These are phyloP conservation scores for Rhynchophorus ferrugineus DNA, from an alignment of 1,140 invertebrate genomes.

Conservation along the genomic window DNA sequence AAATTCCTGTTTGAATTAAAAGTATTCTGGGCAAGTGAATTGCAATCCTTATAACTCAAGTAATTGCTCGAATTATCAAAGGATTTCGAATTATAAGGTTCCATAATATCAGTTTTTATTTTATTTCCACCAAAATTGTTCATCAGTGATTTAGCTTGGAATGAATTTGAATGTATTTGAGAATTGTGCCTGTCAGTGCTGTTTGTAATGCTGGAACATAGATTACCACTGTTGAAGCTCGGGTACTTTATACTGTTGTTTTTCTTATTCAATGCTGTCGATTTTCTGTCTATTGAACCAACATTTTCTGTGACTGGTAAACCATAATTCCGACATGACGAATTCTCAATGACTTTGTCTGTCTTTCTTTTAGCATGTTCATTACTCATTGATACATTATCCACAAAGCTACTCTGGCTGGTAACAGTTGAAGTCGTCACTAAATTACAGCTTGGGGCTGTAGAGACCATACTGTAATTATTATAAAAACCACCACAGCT, in stretches of 20 bases:
- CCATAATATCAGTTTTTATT: too few relatives aligned
- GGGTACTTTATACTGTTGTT: too few relatives aligned
- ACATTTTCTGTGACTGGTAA: too few relatives aligned
- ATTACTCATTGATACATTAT: neutral
- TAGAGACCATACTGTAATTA: neutral
- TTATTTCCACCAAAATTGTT: neutral
- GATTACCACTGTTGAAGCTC: too few relatives aligned
- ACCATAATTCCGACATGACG: neutral
- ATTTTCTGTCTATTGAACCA: too few relatives aligned
- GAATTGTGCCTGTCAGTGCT: neutral
- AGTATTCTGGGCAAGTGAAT: neutral
- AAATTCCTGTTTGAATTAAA: constrained; percentile 4
- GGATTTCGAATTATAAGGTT: neutral
- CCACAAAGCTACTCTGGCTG: neutral
- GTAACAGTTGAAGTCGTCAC: neutral
- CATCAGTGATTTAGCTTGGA: neutral
- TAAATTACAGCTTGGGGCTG: neutral
- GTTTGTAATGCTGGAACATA: neutral
- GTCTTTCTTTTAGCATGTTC: too few relatives aligned
- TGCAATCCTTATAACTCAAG: constrained; percentile 5
- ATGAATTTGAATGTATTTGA: neutral
- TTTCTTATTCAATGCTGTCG: too few relatives aligned
- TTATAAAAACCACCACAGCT: constrained; percentile 27
- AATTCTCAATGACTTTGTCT: too few relatives aligned
- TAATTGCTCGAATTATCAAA: constrained; percentile 2